Base-by-base conservation (phyloP, 1,140 invertebrate genomes). In the Anastatus disparis region DNA sequence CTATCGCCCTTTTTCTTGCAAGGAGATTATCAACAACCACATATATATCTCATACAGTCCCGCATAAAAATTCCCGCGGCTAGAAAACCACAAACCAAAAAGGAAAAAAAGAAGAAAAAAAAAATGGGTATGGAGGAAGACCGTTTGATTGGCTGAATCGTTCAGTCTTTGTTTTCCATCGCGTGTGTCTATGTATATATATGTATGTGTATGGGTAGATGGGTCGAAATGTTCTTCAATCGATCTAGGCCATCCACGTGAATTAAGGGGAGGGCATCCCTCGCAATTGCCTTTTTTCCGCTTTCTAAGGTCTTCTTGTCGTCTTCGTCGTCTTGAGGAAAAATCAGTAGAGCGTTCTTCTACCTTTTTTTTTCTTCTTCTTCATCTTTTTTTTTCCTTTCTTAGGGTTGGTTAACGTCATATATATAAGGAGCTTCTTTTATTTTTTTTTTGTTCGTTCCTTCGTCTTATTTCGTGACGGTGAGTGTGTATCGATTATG, bases 401-500 rank as follows among this genome's bases (percentile, higher is more conserved):
- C n/a, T 8, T 6, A 12, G 0, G 22, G 17, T 13, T 20, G 35
- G 31, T 26, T n/a, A 59, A 35, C 15, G 52, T 17, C n/a, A n/a
- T n/a, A n/a, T n/a, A n/a, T n/a, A n/a, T n/a, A n/a, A n/a, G 20
- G 29, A 55, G 52, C 9, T 12, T 17, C 38, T 22, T 3, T 12
- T 38, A 6, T 38, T 12, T 38, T 12, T 38, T 12, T 38, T 12
- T 38, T 12, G 6, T 12, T 38, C 35, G 6, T 12, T 38, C 35
- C 7, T 2, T 52, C 53, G n/a, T n/a, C n/a, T n/a, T n/a, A n/a
- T n/a, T n/a, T n/a, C n/a, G n/a, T n/a, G n/a, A n/a, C n/a, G n/a
- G n/a, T n/a, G n/a, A n/a, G n/a, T 35, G 10, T 35, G 15, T 70
- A 70, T 70, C 69, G 69, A 70, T 70, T 70, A 70, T 64, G 69